A percentile compares a stretch with the other conserved stretches of the same genome.
Conservation (phyloP, 2,888 invertebrate species). For the Meiosimyza decipiens region DNA sequence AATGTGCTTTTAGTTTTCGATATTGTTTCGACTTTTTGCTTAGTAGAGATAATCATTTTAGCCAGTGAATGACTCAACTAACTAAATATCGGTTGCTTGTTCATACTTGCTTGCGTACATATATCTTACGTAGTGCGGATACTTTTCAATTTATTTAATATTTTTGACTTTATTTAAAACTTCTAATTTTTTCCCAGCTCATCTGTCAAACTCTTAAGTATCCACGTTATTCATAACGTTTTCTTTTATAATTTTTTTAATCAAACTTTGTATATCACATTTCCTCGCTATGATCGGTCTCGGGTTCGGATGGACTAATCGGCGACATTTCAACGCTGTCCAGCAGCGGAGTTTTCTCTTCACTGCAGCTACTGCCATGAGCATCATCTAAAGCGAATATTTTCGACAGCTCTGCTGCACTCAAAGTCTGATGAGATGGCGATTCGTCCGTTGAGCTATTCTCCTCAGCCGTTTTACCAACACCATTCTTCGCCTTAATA, state of each 20-base stretch:
- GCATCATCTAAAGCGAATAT: constrained; percentile 60
- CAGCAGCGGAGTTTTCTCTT: constrained; percentile 66
- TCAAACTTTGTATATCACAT: constrained; percentile 54
- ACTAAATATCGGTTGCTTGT: too few relatives aligned
- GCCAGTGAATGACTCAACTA: too few relatives aligned
- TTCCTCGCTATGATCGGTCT: constrained; percentile 54
- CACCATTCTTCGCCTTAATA: constrained; percentile 24
- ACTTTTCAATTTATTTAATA: neutral
- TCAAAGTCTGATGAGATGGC: constrained; percentile 58
- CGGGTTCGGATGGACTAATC: constrained; percentile 65
- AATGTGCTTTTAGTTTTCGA: too few relatives aligned
- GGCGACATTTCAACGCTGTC: constrained; percentile 67
- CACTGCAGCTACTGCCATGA: constrained; percentile 60
- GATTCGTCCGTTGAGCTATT: constrained; percentile 62
- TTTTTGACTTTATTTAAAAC: constrained; percentile 31
- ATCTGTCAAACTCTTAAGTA: constrained; percentile 21
- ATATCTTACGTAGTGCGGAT: neutral
- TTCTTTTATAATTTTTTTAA: neutral
- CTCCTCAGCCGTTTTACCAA: constrained; percentile 47
- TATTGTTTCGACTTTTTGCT: too few relatives aligned
- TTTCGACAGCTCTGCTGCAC: constrained; percentile 58
- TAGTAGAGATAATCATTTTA: too few relatives aligned
- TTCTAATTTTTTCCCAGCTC: constrained; percentile 35
- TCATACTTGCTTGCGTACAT: neutral
- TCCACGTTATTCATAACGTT: neutral